A percentile compares a stretch with the other conserved stretches of the same genome.
phyloP scores from a whole-genome alignment of 2,888 invertebrate species.

The Unio pictorum region DNA sequence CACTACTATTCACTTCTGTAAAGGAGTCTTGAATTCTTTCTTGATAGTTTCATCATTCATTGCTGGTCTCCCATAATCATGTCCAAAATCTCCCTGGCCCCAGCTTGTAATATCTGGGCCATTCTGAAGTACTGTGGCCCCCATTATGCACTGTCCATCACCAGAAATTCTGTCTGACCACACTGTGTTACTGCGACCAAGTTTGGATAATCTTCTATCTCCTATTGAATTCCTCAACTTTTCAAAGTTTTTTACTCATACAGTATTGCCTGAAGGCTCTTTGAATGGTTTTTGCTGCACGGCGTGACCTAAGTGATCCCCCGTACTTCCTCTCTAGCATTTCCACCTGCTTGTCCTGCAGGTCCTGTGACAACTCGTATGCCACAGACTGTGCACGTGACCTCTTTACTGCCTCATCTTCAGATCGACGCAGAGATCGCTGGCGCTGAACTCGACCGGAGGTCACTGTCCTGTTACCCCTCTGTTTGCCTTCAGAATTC shows the following conservation, averaged over 20 bases:
- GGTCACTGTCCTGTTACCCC: conserved; percentile 40
- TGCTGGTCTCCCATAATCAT: conserved; percentile 31
- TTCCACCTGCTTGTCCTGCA: conserved; percentile 93
- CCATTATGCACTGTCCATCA: conserved; percentile 46
- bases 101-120: conserved; percentile 35
- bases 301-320: conserved; percentile 86
- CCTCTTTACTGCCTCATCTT: conserved; percentile 59
- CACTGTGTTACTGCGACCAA: conserved; percentile 67
- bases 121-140: conserved; percentile 41
- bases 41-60: conserved; percentile 23
- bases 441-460: conserved; percentile 52
- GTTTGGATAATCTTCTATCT: conserved; percentile 87
- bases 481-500: conserved; percentile 54
- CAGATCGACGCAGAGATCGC: conserved; percentile 57
- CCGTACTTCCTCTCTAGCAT: conserved; percentile 97
- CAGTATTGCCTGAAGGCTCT: conserved; percentile 95
- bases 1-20: too few relatives aligned
- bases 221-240: conserved; percentile 80
- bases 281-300: conserved; percentile 96
- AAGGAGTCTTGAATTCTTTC: too few relatives aligned
- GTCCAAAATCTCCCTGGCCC: conserved; percentile 30
- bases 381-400: conserved; percentile 63
- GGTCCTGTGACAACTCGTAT: conserved; percentile 88
- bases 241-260: conserved; percentile 92
- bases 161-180: conserved; percentile 67